These are phyloP conservation scores for Seira sanloemensis DNA, from an alignment of 2,888 invertebrate species.

Conservation along the genomic window DNA sequence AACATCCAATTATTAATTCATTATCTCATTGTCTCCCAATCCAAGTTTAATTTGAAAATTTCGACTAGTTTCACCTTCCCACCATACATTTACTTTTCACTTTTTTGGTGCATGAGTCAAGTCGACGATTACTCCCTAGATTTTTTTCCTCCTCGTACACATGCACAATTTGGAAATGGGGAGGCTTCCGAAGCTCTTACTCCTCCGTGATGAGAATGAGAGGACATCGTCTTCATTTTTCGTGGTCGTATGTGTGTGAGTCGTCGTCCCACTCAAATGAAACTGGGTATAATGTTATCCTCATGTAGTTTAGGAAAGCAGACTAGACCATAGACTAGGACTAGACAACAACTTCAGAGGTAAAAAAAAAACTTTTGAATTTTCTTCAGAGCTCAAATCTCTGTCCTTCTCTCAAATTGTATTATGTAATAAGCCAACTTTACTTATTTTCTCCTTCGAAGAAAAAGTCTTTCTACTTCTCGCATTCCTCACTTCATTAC, in stretches of 20 bases:
- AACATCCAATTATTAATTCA: too few species aligned
- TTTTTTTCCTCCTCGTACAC: too few species aligned
- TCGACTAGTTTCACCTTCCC: too few species aligned
- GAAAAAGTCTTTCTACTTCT: background rate
- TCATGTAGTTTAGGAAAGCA: background rate
- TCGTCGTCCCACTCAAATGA: background rate
- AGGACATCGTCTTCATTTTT: background rate
- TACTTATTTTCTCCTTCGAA: too few species aligned
- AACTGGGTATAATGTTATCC: background rate
- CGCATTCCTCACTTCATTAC: background rate
- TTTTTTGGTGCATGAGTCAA: too few species aligned
- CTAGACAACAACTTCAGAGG: background rate
- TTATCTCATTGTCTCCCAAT: too few species aligned
- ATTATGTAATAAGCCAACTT: constrained; percentile 2
- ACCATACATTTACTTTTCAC: too few species aligned
- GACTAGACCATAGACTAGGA: background rate
- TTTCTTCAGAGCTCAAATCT: background rate
- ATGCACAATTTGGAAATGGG: too few species aligned
- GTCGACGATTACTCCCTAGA: too few species aligned
- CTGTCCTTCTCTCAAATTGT: background rate
- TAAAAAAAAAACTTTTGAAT: background rate
- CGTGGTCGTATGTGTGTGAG: background rate
- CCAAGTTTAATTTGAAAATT: too few species aligned
- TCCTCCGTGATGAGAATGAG: background rate
- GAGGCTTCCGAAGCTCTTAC: too few species aligned